Percentiles rank a stretch among this genome's conserved stretches.
Conservation (phyloP, 2,797 vertebrate genomes). For the Lepus townsendii region DNA sequence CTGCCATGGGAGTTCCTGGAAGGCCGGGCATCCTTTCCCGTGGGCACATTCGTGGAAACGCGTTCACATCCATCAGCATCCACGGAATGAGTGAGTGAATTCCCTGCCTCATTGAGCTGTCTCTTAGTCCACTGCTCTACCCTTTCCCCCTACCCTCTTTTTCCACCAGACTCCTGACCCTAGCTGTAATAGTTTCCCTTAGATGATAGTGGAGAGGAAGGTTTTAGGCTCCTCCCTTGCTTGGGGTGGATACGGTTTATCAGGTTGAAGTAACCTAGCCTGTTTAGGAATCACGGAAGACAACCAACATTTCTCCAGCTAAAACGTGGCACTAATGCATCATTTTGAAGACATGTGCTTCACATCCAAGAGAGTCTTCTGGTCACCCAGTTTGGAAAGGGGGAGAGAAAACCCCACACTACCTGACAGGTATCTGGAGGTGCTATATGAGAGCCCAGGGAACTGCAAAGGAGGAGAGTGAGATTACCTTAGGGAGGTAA, state of each 20-base stretch:
- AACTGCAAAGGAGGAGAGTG: not conserved
- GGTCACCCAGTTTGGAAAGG: not conserved
- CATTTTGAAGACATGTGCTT: not conserved
- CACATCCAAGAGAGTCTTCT: not conserved
- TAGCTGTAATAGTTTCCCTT: not conserved
- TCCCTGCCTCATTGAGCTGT: not conserved
- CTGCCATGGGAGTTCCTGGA: not conserved
- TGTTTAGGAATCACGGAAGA: not conserved
- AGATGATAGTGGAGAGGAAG: not conserved
- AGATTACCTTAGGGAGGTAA: not conserved
- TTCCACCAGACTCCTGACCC: not conserved
- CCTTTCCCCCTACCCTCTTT: not conserved
- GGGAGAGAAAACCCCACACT: not conserved
- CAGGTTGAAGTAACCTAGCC: not conserved
- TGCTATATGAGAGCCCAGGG: not conserved
- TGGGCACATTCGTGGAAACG: not conserved
- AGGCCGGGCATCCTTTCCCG: not conserved
- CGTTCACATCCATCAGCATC: not conserved
- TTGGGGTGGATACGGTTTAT: not conserved
- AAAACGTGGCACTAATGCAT: not conserved
- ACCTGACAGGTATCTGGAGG: not conserved
- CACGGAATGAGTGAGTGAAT: not conserved
- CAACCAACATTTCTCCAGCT: not conserved
- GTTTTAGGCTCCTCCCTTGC: not conserved
- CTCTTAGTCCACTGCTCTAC: not conserved